A percentile compares a stretch with the other conserved stretches of the same genome.
Evolutionary conservation across 2,113 vertebrate species (phyloP).

Genomic region (Castor canadensis): DNA sequence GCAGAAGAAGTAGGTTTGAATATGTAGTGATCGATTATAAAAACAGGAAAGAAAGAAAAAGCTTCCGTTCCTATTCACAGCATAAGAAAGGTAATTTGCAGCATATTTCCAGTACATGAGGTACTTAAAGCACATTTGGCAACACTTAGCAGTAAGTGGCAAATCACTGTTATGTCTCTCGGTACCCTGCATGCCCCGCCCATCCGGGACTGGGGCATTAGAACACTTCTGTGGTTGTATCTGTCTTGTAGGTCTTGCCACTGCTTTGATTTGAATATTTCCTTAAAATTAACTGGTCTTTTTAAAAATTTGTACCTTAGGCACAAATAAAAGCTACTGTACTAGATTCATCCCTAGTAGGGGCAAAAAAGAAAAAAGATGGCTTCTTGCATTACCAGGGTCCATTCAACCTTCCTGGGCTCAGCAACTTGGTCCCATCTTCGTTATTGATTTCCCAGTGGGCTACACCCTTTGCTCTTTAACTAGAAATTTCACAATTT

Average conservation of each 20-base stretch:
- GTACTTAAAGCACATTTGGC: slow-evolving; percentile 81
- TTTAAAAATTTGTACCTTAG: slow-evolving; percentile 55
- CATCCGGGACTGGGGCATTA: slow-evolving; percentile 77
- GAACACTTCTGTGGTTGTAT: slow-evolving; percentile 76
- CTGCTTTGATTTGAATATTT: slow-evolving; percentile 67
- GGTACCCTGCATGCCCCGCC: slow-evolving; percentile 55
- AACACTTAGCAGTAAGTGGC: slow-evolving; percentile 80
- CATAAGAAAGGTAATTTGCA: slow-evolving; percentile 80
- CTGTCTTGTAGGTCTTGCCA: slow-evolving; percentile 63
- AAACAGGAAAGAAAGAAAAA: slow-evolving; percentile 77
- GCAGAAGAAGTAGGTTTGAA: slow-evolving; percentile 80
- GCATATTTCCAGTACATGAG: slow-evolving; percentile 77
- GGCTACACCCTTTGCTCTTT: not conserved
- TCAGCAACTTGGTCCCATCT: not conserved
- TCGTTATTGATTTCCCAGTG: slow-evolving; percentile 44
- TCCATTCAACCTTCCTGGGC: not conserved
- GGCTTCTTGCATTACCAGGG: not conserved
- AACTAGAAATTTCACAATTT: slow-evolving; percentile 59
- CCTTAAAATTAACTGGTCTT: slow-evolving; percentile 43
- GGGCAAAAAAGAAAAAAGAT: not conserved
- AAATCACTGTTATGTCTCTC: slow-evolving; percentile 80
- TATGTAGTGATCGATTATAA: slow-evolving; percentile 78
- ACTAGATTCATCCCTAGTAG: not conserved
- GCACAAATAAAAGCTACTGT: not conserved
- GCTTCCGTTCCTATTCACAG: slow-evolving; percentile 75